phyloP scores from a whole-genome alignment of 2,888 invertebrate genomes.

The Meloe dianella region DNA sequence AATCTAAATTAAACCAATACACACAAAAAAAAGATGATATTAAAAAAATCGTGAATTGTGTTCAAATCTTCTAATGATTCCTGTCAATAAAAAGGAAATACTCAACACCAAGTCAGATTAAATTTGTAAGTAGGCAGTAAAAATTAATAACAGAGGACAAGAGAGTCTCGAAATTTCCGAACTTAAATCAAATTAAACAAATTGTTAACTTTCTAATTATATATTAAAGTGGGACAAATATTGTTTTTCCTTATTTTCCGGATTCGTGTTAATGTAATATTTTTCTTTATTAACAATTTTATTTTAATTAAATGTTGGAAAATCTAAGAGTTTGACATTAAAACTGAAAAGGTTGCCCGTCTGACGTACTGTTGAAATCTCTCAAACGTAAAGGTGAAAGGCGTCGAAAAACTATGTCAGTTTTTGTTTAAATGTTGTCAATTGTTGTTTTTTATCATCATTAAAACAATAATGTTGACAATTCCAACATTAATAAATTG shows the following conservation, averaged over 20 bases:
- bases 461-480: background rate
- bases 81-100: background rate
- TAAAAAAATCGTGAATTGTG: slow-evolving; percentile 2
- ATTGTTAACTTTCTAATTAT: background rate
- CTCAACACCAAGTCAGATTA: background rate
- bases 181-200: background rate
- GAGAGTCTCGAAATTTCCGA: background rate
- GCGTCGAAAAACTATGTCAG: background rate
- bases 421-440: background rate
- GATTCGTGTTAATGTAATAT: background rate
- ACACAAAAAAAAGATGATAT: background rate
- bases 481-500: background rate
- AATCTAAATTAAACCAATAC: background rate
- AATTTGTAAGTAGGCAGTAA: background rate
- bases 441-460: background rate
- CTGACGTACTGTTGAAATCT: slow-evolving; percentile 12
- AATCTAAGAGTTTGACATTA: background rate
- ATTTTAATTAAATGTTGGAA: background rate
- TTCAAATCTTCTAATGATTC: background rate
- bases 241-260: background rate
- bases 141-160: background rate
- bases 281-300: background rate
- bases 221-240: background rate
- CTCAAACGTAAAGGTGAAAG: slow-evolving; percentile 5
- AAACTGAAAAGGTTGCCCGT: background rate